Percentiles rank a stretch among this genome's conserved stretches.
These are phyloP conservation scores for Rhinichthys klamathensis DNA, from an alignment of 2,113 vertebrate genomes.

Conservation along the genomic window DNA sequence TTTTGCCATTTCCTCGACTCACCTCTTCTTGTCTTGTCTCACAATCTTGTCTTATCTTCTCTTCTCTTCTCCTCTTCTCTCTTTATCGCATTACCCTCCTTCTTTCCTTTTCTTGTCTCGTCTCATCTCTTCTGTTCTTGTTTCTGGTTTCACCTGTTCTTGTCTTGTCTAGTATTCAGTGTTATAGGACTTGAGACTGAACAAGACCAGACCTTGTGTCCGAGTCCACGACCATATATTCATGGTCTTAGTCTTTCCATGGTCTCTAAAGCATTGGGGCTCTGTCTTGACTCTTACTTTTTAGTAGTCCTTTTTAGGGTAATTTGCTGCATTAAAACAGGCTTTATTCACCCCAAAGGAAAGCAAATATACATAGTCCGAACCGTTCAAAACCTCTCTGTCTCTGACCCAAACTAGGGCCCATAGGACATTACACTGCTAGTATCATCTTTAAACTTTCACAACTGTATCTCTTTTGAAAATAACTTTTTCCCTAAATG, in stretches of 20 bases:
- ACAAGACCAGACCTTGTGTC: neutral
- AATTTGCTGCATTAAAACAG: neutral
- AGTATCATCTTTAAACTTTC: neutral
- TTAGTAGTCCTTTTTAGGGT: neutral
- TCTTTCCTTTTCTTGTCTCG: too few species aligned
- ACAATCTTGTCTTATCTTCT: neutral
- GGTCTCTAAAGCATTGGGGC: neutral
- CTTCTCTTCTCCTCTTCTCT: neutral
- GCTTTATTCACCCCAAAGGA: too few species aligned
- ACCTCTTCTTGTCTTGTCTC: neutral
- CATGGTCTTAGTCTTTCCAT: neutral
- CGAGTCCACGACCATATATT: neutral
- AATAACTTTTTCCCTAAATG: neutral
- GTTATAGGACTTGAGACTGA: neutral
- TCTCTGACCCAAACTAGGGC: neutral
- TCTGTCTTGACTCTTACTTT: neutral
- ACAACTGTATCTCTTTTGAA: neutral
- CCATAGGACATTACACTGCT: neutral
- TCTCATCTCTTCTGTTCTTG: too few species aligned
- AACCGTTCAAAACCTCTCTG: neutral
- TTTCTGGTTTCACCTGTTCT: neutral
- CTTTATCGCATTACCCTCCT: too few species aligned
- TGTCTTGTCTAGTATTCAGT: neutral
- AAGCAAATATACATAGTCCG: neutral
- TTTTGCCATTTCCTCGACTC: neutral